phyloP scores from a whole-genome alignment of 2,888 invertebrate species.

The Mythimna ferrago region DNA sequence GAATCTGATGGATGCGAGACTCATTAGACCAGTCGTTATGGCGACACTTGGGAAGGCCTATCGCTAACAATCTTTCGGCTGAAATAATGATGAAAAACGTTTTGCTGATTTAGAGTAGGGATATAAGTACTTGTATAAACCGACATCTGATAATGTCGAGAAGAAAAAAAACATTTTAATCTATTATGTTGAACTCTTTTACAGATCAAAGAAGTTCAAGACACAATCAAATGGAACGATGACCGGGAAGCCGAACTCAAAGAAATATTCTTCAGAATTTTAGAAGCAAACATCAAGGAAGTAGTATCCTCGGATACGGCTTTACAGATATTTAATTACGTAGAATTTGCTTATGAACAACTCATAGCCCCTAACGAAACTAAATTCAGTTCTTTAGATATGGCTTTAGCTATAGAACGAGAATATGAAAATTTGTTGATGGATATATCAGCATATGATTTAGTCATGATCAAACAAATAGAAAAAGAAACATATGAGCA shows the following conservation, averaged over 20 bases:
- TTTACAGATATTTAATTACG: conserved; percentile 91
- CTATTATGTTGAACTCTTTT: conserved; percentile 40
- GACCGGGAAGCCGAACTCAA: conserved; percentile 81
- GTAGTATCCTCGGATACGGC: conserved; percentile 91
- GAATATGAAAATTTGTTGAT: conserved; percentile 85
- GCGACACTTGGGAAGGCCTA: no score
- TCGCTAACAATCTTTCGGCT: no score
- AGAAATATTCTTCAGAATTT: conserved; percentile 80
- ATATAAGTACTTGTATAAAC: neutral
- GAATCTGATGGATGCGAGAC: no score
- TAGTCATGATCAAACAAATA: conserved; percentile 79
- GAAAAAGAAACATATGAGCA: conserved; percentile 83
- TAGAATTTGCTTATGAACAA: conserved; percentile 92
- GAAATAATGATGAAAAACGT: neutral
- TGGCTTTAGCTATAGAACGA: conserved; percentile 91
- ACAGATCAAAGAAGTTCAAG: conserved; percentile 80
- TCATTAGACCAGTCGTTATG: no score
- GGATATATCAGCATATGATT: conserved; percentile 82
- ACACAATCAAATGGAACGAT: conserved; percentile 77
- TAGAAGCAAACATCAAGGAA: conserved; percentile 86
- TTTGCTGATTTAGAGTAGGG: neutral
- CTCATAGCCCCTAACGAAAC: conserved; percentile 92
- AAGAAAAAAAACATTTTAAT: neutral
- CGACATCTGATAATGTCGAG: neutral
- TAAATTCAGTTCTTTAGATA: conserved; percentile 90